Percentiles rank a stretch among this genome's conserved stretches.
These are phyloP conservation scores for Mylabris sibirica DNA, from an alignment of 2,888 invertebrate species.

Conservation along the genomic window DNA sequence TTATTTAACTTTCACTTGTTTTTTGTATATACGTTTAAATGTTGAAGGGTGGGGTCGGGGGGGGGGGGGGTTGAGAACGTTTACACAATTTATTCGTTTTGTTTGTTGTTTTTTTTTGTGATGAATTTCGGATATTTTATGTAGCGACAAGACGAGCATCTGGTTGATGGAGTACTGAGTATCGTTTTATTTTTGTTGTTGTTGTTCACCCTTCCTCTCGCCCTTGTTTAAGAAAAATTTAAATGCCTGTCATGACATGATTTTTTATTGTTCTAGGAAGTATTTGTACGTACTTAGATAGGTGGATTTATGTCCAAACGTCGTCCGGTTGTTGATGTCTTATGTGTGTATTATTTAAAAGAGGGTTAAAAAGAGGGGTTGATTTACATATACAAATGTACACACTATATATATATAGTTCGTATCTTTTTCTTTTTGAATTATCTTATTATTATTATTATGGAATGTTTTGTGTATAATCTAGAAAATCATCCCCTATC, in stretches of 20 bases:
- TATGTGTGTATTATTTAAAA: not conserved
- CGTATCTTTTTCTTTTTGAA: not conserved
- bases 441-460: not conserved
- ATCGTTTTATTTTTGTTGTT: not conserved
- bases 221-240: not conserved
- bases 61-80: not conserved
- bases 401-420: not conserved
- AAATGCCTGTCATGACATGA: not conserved
- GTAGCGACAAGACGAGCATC: not conserved
- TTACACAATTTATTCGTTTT: constrained; percentile 1
- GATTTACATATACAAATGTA: not conserved
- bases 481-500: constrained; percentile 5
- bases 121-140: not conserved
- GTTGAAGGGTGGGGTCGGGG: not conserved
- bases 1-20: constrained; percentile 11
- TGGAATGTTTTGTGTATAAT: not conserved
- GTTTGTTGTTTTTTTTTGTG: not conserved
- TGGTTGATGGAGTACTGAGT: constrained; percentile 4
- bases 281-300: constrained; percentile 1
- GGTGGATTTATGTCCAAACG: constrained; percentile 2
- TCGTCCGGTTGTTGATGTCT: constrained; percentile 8
- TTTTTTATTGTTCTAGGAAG: constrained; percentile 8
- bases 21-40: not conserved
- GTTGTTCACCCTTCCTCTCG: not conserved
- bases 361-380: not conserved